These are phyloP conservation scores for Matsumurasca onukii DNA, from an alignment of 1,140 invertebrate genomes.

Conservation along the genomic window DNA sequence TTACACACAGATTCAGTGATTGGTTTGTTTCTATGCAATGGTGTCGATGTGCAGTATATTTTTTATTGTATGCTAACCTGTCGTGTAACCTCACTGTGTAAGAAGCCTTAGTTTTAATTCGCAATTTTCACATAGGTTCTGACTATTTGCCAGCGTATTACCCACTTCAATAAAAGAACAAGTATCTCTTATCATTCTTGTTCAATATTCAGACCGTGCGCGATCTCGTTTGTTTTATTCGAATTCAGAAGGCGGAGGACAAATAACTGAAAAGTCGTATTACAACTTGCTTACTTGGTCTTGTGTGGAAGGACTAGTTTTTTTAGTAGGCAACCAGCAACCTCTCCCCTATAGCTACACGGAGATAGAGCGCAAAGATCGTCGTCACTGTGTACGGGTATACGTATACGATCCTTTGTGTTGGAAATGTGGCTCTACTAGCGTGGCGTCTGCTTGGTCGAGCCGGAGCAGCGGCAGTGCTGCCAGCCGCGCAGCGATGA, in stretches of 20 bases:
- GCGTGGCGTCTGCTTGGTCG: slow-evolving; percentile 31
- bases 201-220: too few species aligned
- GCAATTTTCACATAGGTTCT: too few species aligned
- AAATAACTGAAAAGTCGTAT: slow-evolving; percentile 35
- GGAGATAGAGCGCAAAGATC: slow-evolving; percentile 26
- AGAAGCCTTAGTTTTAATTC: too few species aligned
- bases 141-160: too few species aligned
- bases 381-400: slow-evolving; percentile 23
- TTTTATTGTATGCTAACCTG: too few species aligned
- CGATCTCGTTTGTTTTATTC: slow-evolving; percentile 22
- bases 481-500: slow-evolving; percentile 9
- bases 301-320: slow-evolving; percentile 15
- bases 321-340: slow-evolving; percentile 26
- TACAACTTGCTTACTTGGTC: slow-evolving; percentile 33
- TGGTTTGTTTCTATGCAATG: too few species aligned
- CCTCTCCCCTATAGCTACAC: slow-evolving; percentile 31
- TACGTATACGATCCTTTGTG: slow-evolving; percentile 20
- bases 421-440: slow-evolving; percentile 14
- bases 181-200: too few species aligned
- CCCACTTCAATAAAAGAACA: too few species aligned
- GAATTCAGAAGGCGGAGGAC: slow-evolving; percentile 28
- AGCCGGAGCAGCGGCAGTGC: slow-evolving; percentile 14
- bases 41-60: too few species aligned
- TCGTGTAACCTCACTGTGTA: too few species aligned
- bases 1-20: too few species aligned